These are phyloP conservation scores for Nebria brevicollis DNA, from an alignment of 2,888 invertebrate species.

Conservation along the genomic window DNA sequence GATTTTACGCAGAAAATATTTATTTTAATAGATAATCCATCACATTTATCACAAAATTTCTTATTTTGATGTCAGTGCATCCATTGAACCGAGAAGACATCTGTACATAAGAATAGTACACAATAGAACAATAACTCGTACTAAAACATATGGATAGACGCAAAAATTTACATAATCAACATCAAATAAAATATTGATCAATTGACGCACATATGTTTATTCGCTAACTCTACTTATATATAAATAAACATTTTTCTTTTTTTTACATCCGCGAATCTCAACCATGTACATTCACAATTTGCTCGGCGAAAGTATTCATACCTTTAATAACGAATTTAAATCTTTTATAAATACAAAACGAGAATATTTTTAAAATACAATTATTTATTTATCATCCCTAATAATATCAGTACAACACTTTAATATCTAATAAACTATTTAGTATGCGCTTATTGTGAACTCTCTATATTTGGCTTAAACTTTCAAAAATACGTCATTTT, in stretches of 20 bases:
- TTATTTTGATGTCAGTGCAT: conserved; percentile 45
- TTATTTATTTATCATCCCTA: neutral
- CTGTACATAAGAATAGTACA: conserved; percentile 18
- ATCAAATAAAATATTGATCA: conserved; percentile 18
- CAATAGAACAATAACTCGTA: neutral
- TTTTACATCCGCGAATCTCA: neutral
- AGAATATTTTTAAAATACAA: neutral
- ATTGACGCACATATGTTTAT: conserved; percentile 13
- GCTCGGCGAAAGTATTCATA: neutral
- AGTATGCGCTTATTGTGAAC: neutral
- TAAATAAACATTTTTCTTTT: conserved; percentile 2
- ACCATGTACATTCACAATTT: neutral
- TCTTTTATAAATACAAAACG: neutral
- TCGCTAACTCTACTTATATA: neutral
- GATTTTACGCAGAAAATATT: conserved; percentile 22
- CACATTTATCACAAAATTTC: conserved; percentile 34
- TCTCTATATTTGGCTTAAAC: neutral
- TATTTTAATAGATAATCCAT: conserved; percentile 24
- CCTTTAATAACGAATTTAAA: neutral
- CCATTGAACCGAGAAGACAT: conserved; percentile 47
- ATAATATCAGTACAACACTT: neutral
- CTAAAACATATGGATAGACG: neutral
- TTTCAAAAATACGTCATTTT: conserved; percentile 1
- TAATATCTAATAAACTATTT: neutral
- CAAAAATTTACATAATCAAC: conserved; percentile 6